These are phyloP conservation scores for Indicator indicator DNA, from an alignment of 2,113 vertebrate genomes.

Conservation along the genomic window DNA sequence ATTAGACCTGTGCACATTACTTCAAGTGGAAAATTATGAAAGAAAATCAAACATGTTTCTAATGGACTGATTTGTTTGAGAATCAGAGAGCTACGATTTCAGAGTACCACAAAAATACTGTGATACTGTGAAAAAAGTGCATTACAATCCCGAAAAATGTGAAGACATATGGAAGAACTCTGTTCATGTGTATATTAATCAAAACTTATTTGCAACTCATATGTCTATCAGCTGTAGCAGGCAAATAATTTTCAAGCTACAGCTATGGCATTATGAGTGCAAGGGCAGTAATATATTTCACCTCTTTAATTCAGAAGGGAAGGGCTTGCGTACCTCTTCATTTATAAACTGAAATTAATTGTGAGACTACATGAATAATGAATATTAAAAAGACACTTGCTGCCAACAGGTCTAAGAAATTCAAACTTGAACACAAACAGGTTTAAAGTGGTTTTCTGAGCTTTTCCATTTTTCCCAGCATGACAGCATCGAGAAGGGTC, in stretches of 20 bases:
- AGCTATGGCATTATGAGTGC: neutral
- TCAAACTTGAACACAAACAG: conserved; percentile 17
- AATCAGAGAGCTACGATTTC: neutral
- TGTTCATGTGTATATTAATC: neutral
- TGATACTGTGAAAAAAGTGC: neutral
- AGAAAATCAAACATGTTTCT: neutral
- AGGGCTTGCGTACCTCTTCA: neutral
- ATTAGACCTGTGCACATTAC: neutral
- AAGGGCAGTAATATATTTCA: conserved; percentile 23
- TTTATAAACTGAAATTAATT: conserved; percentile 23
- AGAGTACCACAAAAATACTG: neutral
- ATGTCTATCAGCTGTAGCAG: neutral
- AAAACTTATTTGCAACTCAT: neutral
- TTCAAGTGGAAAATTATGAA: neutral
- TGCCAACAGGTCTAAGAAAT: conserved; percentile 36
- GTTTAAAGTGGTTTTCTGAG: conserved; percentile 17
- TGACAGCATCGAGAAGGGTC: conserved; percentile 28
- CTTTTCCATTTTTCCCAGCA: conserved; percentile 20
- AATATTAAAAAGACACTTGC: conserved; percentile 36
- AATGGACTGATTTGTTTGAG: neutral
- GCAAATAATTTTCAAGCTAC: neutral
- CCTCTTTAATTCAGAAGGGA: neutral
- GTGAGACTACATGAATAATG: conserved; percentile 35
- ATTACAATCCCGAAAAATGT: neutral
- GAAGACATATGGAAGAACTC: neutral